These are phyloP conservation scores for Scrobipalpa costella DNA, from an alignment of 2,888 invertebrate species.

Conservation along the genomic window DNA sequence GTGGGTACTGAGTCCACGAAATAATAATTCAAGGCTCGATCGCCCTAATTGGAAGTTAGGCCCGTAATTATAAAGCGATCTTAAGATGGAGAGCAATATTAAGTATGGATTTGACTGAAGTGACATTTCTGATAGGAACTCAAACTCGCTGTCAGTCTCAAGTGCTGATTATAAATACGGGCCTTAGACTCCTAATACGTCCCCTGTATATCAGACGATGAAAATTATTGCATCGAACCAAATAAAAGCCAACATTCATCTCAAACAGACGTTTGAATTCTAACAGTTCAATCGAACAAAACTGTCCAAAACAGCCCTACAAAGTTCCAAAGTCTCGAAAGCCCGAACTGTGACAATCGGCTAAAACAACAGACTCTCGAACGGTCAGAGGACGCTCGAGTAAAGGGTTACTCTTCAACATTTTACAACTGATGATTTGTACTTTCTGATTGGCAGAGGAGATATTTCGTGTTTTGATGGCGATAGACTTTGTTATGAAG, in stretches of 20 bases:
- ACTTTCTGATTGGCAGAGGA: slow-evolving; percentile 65
- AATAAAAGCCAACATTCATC: not conserved
- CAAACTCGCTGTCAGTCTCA: no score
- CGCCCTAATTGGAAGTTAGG: no score
- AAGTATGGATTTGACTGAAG: no score
- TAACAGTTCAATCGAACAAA: slow-evolving; percentile 3
- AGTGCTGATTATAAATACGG: no score
- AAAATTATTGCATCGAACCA: no score
- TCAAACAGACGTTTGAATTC: not conserved
- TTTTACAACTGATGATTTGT: slow-evolving; percentile 74
- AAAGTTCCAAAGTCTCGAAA: not conserved
- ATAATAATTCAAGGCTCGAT: no score
- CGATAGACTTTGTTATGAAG: slow-evolving; percentile 8
- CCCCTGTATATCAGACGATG: no score
- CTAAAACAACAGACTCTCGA: slow-evolving; percentile 10
- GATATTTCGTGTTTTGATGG: slow-evolving; percentile 46
- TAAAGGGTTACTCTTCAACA: slow-evolving; percentile 71
- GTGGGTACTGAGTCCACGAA: no score
- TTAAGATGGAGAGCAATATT: no score
- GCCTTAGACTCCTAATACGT: no score
- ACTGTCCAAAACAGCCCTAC: slow-evolving; percentile 14
- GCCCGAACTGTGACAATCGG: slow-evolving; percentile 15
- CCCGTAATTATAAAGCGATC: no score
- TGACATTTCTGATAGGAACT: no score
- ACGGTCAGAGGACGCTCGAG: slow-evolving; percentile 45